Evolutionary conservation across 2,888 invertebrate genomes (phyloP).

Genomic region (Tachina fera): DNA sequence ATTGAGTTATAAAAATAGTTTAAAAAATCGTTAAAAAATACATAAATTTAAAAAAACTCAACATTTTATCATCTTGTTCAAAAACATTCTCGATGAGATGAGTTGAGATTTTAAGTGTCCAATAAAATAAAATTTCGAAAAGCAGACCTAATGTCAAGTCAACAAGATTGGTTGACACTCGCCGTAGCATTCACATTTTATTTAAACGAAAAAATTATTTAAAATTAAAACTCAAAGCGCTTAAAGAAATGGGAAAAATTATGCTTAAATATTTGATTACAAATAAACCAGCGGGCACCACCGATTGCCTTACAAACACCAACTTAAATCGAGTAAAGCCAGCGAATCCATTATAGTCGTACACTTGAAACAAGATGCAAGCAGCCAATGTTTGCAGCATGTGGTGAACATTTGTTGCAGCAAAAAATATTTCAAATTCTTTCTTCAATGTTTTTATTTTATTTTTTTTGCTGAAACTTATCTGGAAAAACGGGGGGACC

Average conservation of each 20-base stretch:
- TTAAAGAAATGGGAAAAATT: constrained; percentile 13
- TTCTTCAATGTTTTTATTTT: constrained; percentile 3
- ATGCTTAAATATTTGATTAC: constrained; percentile 39
- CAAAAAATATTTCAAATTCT: constrained; percentile 48
- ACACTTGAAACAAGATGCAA: constrained; percentile 13
- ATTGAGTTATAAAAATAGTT: constrained; percentile 23
- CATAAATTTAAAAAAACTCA: constrained; percentile 7
- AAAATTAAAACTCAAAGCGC: neutral
- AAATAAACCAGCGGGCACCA: constrained; percentile 48
- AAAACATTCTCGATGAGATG: constrained; percentile 11
- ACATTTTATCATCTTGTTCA: constrained; percentile 20
- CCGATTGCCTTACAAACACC: constrained; percentile 19
- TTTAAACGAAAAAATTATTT: neutral
- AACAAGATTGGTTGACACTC: constrained; percentile 6
- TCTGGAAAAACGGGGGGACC: constrained; percentile 13
- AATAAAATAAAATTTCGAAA: constrained; percentile 11
- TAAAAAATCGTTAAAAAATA: constrained; percentile 8
- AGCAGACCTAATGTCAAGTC: neutral
- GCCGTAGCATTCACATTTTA: neutral
- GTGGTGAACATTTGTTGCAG: constrained; percentile 44
- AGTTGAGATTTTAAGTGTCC: constrained; percentile 3
- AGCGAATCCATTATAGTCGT: neutral
- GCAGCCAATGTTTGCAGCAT: constrained; percentile 28
- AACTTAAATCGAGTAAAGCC: constrained; percentile 8
- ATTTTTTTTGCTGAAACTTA: neutral